Evolutionary conservation across 1,140 invertebrate genomes (phyloP), one percentile per base, ranked within the genome.

Genomic region (Drosophila nigromelanica): DNA sequence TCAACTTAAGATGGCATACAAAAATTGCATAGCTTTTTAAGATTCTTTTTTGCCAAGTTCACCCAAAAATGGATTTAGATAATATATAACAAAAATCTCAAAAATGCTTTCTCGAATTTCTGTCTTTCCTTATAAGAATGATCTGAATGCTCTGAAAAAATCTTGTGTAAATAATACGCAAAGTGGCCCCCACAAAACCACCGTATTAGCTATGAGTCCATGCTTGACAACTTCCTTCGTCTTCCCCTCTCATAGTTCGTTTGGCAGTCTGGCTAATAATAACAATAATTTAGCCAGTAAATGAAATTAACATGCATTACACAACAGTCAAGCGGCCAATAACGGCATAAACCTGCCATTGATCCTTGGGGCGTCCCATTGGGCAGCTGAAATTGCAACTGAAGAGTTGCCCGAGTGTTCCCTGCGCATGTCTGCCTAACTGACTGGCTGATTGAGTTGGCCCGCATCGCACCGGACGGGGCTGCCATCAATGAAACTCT

Each of bases 291-390:
- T 82, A 64, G 69, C 55, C 47, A 56, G 75, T 80, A 89, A 87
- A 87, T 89, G 67, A 79, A 87, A 87, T 87, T 87, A 87, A 73
- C 82, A 87, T 87, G 82, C 78, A 87, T 87, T 82, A 82, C 61
- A 81, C 59, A 82, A 73, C 75, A 85, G 64, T 45, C 50, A 55
- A 56, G 66, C 58, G 82, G 75, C 64, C 78, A 89, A 87, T 89
- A 87, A 89, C 82, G 82, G 82, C 78, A 89, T 45, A 87, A 87
- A 87, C 82, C 82, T 79, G 82, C 78, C 83, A 82, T 76, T 89
- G 83, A 87, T 87, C 82, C 82, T 87, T 87, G 82, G 83, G 81
- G 81, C 81, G 70, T 81, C 81, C 81, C 81, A 82, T 30, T 69
- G 62, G 64, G 80, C 81, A 51, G 52, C 33, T 39, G 66, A 72